phyloP scores from a whole-genome alignment of 2,113 vertebrate genomes.

The Toxotes jaculatrix region DNA sequence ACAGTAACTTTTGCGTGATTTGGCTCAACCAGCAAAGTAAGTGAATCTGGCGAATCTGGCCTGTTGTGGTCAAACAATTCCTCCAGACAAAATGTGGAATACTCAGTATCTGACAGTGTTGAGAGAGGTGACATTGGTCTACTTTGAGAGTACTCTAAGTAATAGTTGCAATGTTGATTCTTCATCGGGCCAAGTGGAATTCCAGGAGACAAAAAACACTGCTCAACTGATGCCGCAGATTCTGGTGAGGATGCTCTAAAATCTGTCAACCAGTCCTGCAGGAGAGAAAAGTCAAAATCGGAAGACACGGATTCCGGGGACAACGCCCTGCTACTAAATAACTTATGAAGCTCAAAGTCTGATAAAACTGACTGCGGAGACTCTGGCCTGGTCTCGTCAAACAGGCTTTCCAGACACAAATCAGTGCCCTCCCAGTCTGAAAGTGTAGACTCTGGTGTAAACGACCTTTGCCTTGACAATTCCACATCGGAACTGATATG shows the following conservation, averaged over 20 bases:
- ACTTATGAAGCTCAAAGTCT: not conserved
- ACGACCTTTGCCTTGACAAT: not conserved
- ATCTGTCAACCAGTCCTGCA: constrained; percentile 18
- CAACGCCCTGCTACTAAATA: constrained; percentile 1
- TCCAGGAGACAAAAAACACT: too few relatives aligned
- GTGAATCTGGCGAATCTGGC: constrained; percentile 25
- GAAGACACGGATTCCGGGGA: constrained; percentile 5
- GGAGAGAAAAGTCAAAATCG: not conserved
- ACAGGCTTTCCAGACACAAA: constrained; percentile 15
- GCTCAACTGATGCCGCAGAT: not conserved
- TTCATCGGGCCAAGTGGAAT: too few relatives aligned
- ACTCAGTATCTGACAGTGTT: not conserved
- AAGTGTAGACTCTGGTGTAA: constrained; percentile 27
- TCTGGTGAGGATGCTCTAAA: constrained; percentile 21
- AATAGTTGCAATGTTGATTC: too few relatives aligned
- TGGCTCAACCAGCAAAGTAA: not conserved
- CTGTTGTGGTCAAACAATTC: constrained; percentile 3
- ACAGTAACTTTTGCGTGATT: not conserved
- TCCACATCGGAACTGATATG: not conserved
- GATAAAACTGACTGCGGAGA: constrained; percentile 30
- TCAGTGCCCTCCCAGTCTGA: constrained; percentile 33
- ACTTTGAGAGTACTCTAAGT: not conserved
- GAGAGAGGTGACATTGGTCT: constrained; percentile 16
- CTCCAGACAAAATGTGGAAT: not conserved
- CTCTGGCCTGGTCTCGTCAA: constrained; percentile 18